Evolutionary conservation across 2,888 invertebrate species (phyloP).

Genomic region (Cryptus armator): DNA sequence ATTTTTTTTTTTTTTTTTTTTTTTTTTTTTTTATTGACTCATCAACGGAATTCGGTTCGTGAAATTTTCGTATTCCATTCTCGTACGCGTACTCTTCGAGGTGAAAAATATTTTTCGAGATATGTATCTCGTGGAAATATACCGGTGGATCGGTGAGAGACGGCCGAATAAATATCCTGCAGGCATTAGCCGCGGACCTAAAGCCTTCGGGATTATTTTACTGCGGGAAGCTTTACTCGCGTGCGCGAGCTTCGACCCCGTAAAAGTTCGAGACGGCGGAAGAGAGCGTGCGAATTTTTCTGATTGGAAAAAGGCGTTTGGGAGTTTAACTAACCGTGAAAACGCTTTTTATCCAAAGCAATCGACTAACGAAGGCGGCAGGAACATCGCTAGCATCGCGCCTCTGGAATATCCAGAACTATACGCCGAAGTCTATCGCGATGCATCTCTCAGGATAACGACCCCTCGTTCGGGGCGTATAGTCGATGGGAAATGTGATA

Average conservation of each 20-base stretch:
- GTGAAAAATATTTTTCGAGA: conserved; percentile 17
- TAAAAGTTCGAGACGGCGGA: conserved; percentile 56
- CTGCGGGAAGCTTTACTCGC: conserved; percentile 21
- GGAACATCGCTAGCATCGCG: conserved; percentile 67
- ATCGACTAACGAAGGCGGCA: conserved; percentile 78
- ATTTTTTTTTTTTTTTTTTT: not conserved
- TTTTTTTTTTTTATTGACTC: conserved; percentile 12
- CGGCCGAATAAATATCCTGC: conserved; percentile 38
- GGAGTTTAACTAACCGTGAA: conserved; percentile 81
- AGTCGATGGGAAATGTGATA: not conserved
- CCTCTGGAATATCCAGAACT: conserved; percentile 75
- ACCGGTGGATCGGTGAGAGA: not conserved
- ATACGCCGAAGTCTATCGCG: conserved; percentile 24
- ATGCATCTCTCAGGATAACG: conserved; percentile 36
- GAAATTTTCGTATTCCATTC: conserved; percentile 7
- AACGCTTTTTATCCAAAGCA: conserved; percentile 78
- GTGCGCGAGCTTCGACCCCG: conserved; percentile 27
- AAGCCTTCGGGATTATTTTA: conserved; percentile 19
- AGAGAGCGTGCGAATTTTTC: conserved; percentile 68
- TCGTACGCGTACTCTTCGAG: not conserved
- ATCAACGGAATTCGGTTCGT: not conserved
- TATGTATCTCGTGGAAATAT: not conserved
- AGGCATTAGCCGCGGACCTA: conserved; percentile 48
- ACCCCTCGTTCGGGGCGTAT: not conserved
- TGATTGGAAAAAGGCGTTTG: conserved; percentile 80